These are phyloP conservation scores for Macrocentrus cingulum DNA, from an alignment of 1,140 invertebrate species.

Conservation along the genomic window DNA sequence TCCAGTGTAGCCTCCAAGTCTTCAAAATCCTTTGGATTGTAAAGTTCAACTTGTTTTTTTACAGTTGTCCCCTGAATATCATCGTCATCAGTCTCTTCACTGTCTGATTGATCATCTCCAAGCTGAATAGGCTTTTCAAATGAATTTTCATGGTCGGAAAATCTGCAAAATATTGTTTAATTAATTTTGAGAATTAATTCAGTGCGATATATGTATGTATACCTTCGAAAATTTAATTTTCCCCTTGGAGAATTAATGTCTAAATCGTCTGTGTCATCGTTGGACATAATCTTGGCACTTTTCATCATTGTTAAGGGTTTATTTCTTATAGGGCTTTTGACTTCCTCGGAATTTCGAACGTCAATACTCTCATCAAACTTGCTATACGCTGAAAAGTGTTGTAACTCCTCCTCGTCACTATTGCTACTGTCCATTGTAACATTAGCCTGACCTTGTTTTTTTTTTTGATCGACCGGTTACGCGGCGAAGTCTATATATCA, in stretches of 20 bases:
- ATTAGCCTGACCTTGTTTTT: not conserved
- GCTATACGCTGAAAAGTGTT: slow-evolving; percentile 39
- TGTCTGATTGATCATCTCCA: slow-evolving; percentile 49
- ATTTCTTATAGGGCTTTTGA: slow-evolving; percentile 46
- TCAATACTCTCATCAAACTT: slow-evolving; percentile 55
- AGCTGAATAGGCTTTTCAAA: slow-evolving; percentile 42
- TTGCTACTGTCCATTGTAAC: slow-evolving; percentile 36
- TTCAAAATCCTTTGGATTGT: slow-evolving; percentile 84
- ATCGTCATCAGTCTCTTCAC: slow-evolving; percentile 51
- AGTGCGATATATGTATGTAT: slow-evolving; percentile 16
- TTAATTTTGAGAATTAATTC: not conserved
- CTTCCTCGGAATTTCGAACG: slow-evolving; percentile 48
- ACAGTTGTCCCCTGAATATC: slow-evolving; percentile 49
- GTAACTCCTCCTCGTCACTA: slow-evolving; percentile 41
- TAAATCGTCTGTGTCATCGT: slow-evolving; percentile 31
- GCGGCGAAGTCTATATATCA: not conserved
- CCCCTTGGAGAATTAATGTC: slow-evolving; percentile 38
- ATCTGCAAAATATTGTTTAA: slow-evolving; percentile 21
- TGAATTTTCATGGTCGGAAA: slow-evolving; percentile 30
- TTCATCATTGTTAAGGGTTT: slow-evolving; percentile 32
- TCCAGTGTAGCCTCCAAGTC: slow-evolving; percentile 80
- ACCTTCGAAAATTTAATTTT: slow-evolving; percentile 37
- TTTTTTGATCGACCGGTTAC: not conserved
- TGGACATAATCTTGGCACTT: slow-evolving; percentile 32
- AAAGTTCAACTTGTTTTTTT: slow-evolving; percentile 65